Base-by-base conservation (phyloP, 2,797 vertebrate species). In the Chiloscyllium punctatum region DNA sequence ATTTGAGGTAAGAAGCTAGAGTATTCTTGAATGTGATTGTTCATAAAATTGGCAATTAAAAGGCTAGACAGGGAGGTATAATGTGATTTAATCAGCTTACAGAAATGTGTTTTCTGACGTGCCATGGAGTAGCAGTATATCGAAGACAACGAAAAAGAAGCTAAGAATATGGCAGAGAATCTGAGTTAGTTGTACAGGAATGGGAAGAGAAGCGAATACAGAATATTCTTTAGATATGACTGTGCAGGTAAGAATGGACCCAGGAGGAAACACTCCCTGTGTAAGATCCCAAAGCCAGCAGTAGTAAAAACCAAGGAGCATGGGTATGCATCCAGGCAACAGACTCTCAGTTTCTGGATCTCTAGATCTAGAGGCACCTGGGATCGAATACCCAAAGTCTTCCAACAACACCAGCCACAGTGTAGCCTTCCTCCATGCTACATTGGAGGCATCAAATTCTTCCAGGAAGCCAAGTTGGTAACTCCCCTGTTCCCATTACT, bases 1-100 rank as follows among this genome's bases (percentile, higher is more conserved):
- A 25, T 96, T 96, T 48, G 95, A 96, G 95, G 95, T 96, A 82
- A 96, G 95, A 77, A 77, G 18, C 48, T 48, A 23, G 16, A 68
- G 37, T 88, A 91, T n/a, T 68, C 21, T 21, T 91, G 6, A 68
- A 66, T 84, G 23, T 25, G 42, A 48, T 84, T 84, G 42, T 21
- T 48, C n/a, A 42, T n/a, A 37, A 27, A 21, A 68, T 68, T 92
- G n/a, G 11, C 68, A 92, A 23, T 23, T n/a, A 3, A 13, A 68
- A 37, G 62, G 7, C 68, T 9, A 68, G 62, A 69, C 25, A 37
- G 13, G 42, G 42, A 62, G 11, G 57, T 77, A 77, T 33, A 77
- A 3, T 13, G 30, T 6, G 30, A 11, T 77, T 33, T 79, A 11
- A 79, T n/a, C 15, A 16, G 33, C 2, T 2, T 79, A 79, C n/a